Conservation (phyloP, 1,140 invertebrate genomes). For the Lordiphosa collinella region DNA sequence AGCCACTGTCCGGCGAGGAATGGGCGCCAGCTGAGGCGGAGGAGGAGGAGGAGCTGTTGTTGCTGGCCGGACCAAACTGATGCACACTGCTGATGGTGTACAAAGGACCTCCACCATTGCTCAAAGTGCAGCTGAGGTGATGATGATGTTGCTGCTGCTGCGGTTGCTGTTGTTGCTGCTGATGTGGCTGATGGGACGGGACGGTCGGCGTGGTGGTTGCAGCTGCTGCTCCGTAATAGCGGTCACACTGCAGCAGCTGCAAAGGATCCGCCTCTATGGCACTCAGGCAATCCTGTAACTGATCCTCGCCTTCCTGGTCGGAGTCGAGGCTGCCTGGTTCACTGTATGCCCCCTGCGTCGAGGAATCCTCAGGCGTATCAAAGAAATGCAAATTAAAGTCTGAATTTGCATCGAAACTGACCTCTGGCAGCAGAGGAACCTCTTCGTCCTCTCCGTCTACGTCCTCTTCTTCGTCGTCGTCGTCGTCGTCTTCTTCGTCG, state of each 20-base stretch:
- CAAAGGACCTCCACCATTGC: constrained; percentile 79
- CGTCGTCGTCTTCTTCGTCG: constrained; percentile 19
- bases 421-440: constrained; percentile 81
- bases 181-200: constrained; percentile 8
- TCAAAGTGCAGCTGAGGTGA: constrained; percentile 56
- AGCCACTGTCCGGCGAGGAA: constrained; percentile 55
- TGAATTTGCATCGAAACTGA: constrained; percentile 86
- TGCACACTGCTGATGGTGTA: constrained; percentile 78
- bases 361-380: constrained; percentile 85
- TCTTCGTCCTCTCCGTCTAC: constrained; percentile 15
- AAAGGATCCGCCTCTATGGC: constrained; percentile 68
- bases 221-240: constrained; percentile 31
- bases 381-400: constrained; percentile 90
- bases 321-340: constrained; percentile 85
- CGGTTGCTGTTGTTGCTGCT: constrained; percentile 7
- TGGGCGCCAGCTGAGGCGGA: constrained; percentile 46
- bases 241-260: constrained; percentile 62
- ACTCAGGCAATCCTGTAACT: constrained; percentile 60
- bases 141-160: constrained; percentile 39
- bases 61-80: constrained; percentile 73
- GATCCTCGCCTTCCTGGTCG: constrained; percentile 80
- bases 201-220: constrained; percentile 15
- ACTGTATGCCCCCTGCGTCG: constrained; percentile 83
- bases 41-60: constrained; percentile 37
- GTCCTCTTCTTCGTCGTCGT: constrained; percentile 27